Evolutionary conservation across 2,113 vertebrate species (phyloP), one percentile per base, ranked within the genome.

Genomic region (Regulus satrapa): DNA sequence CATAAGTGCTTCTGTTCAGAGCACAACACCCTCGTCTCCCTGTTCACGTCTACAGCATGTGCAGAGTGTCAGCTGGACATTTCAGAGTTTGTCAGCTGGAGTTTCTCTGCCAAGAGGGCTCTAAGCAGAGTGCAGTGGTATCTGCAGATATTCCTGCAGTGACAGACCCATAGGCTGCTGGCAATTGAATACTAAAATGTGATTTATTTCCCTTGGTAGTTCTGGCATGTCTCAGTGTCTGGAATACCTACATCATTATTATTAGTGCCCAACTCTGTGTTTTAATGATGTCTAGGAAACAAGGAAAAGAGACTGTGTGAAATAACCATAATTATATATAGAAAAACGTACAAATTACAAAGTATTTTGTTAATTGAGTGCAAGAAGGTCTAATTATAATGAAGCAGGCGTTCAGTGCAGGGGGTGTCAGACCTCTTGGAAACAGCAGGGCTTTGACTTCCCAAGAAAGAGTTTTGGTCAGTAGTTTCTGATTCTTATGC

Each of bases 251-350:
- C 73, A 80, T 94, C 86, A 66, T 96, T 97, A 95, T 88, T 87
- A 95, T 85, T 95, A 91, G 76, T 84, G 78, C 82, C 73, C 95
- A 95, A 38, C 71, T 89, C 73, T 93, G 86, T 84, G 85, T 86
- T 97, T 98, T 95, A 97, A 97, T 97, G 98, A 96, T 97, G 95
- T 96, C 92, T 92, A 92, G 83, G 77, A 96, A 97, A 95, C 73
- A 40, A 84, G 20, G 54, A 67, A 81, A 90, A 83, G 29, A 31
- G 5, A 1, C 2, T 3, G 3, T 52, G 19, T 52, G 55, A 83
- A 93, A 95, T 68, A 94, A 71, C 14, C 54, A 14, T 87, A 68
- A 82, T 48, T 66, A 38, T 87, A 92, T 86, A 55, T 95, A 89
- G 52, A 69, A 52, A 91, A 96, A 56, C 5, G 12, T 76, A 81